phyloP scores from a whole-genome alignment of 2,113 vertebrate genomes.

The Noctilio leporinus region DNA sequence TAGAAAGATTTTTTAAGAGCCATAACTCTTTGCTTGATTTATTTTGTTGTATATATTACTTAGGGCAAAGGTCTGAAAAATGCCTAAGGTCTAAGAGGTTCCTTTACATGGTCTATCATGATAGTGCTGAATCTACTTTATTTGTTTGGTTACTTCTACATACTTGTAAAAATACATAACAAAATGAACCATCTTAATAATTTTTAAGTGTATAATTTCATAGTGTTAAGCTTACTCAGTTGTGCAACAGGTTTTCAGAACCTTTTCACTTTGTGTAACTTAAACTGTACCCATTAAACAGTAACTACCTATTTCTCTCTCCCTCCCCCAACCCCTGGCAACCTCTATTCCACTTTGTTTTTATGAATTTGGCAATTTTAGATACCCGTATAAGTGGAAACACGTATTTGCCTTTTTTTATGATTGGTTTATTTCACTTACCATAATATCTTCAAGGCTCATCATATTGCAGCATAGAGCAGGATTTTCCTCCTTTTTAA shows the following conservation, averaged over 20 bases:
- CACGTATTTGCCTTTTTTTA: conserved; percentile 3
- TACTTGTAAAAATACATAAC: background rate
- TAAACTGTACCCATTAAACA: background rate
- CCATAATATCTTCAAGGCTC: background rate
- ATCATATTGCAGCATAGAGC: background rate
- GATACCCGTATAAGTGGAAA: background rate
- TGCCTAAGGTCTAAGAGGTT: background rate
- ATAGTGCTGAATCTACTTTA: background rate
- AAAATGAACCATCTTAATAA: background rate
- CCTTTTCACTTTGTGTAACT: background rate
- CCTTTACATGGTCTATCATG: background rate
- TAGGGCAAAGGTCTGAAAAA: background rate
- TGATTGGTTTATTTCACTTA: conserved; percentile 17
- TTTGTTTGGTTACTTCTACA: background rate
- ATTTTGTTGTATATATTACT: background rate
- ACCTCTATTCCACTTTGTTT: background rate
- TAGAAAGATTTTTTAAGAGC: conserved; percentile 9
- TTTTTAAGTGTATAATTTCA: background rate
- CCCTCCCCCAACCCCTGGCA: background rate
- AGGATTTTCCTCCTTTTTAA: background rate
- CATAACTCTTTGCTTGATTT: background rate
- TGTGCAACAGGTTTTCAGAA: background rate
- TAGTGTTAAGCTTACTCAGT: background rate
- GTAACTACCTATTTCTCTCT: background rate
- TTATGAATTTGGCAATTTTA: background rate